A percentile compares a stretch with the other conserved stretches of the same genome.
Evolutionary conservation across 1,140 invertebrate species (phyloP).

Genomic region (Paramacrobiotus metropolitanus): DNA sequence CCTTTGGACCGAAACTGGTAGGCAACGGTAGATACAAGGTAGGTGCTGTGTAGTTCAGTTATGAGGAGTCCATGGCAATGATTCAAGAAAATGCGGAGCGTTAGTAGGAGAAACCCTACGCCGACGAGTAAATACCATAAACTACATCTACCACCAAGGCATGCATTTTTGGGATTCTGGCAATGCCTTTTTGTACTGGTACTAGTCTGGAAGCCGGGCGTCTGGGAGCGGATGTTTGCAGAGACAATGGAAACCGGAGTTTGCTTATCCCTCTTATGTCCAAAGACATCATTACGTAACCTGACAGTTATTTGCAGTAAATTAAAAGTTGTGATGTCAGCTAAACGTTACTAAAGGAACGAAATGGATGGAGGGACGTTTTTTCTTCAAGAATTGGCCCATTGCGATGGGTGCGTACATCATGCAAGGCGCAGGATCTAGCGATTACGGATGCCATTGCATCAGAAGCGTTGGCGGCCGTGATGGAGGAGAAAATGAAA

Average conservation of each 20-base stretch:
- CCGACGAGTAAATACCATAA: conserved; percentile 36
- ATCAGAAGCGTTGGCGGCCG: too few relatives aligned
- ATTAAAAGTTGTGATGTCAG: neutral
- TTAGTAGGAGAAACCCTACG: conserved; percentile 33
- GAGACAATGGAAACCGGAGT: conserved; percentile 24
- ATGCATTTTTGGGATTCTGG: conserved; percentile 45
- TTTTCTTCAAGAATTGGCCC: conserved; percentile 8
- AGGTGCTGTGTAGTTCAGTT: conserved; percentile 8
- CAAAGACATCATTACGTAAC: conserved; percentile 46
- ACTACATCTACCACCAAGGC: conserved; percentile 30
- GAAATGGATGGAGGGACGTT: neutral
- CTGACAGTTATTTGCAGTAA: conserved; percentile 13
- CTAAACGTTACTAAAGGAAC: neutral
- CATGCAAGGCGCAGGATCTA: conserved; percentile 29
- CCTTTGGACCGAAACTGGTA: conserved; percentile 13
- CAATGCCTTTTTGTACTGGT: conserved; percentile 42
- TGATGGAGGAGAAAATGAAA: neutral
- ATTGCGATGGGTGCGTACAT: conserved; percentile 36
- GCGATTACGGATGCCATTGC: conserved; percentile 34
- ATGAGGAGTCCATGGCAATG: conserved; percentile 15
- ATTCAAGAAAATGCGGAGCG: conserved; percentile 29
- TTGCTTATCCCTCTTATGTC: conserved; percentile 41
- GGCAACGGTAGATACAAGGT: conserved; percentile 18
- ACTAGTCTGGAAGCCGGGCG: conserved; percentile 36
- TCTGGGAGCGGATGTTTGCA: conserved; percentile 26